Base-by-base conservation (phyloP, 2,797 vertebrate species). In the Gambelia wislizenii region DNA sequence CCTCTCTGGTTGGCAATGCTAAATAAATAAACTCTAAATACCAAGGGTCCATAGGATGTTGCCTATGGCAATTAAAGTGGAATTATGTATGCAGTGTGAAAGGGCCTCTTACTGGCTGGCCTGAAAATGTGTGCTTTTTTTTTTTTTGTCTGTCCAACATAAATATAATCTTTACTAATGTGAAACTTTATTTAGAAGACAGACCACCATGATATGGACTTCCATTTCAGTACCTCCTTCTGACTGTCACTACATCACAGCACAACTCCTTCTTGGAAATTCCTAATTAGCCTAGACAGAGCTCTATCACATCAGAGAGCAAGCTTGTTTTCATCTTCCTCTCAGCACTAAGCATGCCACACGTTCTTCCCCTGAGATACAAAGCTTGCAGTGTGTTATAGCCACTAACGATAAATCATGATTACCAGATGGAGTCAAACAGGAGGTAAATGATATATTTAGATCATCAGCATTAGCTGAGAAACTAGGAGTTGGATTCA, bases 151-250 rank as follows among this genome's bases (percentile, higher is more conserved):
- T 4, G n/a, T 54, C 44, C 22, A n/a, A 69, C 33, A 30, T 52
- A 22, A 49, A 44, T 44, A 44, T 33, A 59, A 79, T 49, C 87
- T 78, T 77, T 85, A 33, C 25, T 86, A 79, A 88, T 42, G 20
- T 90, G 79, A 91, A n/a, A n/a, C 47, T 59, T 74, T 39, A 86
- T 3, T 86, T 25, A 61, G 22, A 91, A 56, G 6, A 81, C n/a
- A 72, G 42, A 85, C 67, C 10, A n/a, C 25, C 36, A 82, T 92
- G 54, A 52, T 30, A 61, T 14, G 8, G 30, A 25, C 6, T 10
- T 20, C 39, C 16, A 86, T 42, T 91, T 83, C 13, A 33, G 36
- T 87, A 8, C n/a, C 91, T 94, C 85, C 39, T 88, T 87, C 70
- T 61, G 44, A 44, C 52, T 76, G 83, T 1, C 90, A 59, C 83